phyloP scores from a whole-genome alignment of 2,888 invertebrate species.

The Amaurobius ferox region DNA sequence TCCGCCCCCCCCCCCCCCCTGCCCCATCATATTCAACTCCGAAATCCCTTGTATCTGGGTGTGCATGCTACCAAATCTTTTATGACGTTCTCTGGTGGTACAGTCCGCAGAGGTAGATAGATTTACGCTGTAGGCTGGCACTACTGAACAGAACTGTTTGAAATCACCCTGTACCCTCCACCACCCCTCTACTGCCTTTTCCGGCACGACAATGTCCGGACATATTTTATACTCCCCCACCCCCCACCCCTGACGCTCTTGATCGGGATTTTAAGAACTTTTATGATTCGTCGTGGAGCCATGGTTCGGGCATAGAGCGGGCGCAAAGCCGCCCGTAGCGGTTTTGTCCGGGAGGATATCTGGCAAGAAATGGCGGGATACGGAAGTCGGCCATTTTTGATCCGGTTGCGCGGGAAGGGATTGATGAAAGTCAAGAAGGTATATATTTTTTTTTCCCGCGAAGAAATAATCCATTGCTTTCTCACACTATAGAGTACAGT shows the following conservation, averaged over 20 bases:
- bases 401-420: too few species aligned
- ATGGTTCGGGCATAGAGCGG: not conserved
- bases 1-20: too few species aligned
- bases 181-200: not conserved
- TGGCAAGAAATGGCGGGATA: not conserved
- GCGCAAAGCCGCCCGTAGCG: not conserved
- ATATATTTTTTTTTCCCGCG: too few species aligned
- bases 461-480: too few species aligned
- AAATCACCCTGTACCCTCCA: not conserved
- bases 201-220: not conserved
- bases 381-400: too few species aligned
- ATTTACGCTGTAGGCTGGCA: not conserved
- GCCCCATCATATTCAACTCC: too few species aligned
- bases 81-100: not conserved
- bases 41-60: too few species aligned
- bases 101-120: not conserved
- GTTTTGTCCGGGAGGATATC: not conserved
- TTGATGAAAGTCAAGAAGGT: too few species aligned
- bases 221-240: conserved; percentile 40
- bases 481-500: too few species aligned
- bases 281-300: conserved; percentile 17
- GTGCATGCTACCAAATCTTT: not conserved
- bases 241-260: conserved; percentile 11
- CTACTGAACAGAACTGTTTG: not conserved
- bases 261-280: conserved; percentile 46